Conservation (phyloP, 2,113 vertebrate genomes). For the Oriolus oriolus region DNA sequence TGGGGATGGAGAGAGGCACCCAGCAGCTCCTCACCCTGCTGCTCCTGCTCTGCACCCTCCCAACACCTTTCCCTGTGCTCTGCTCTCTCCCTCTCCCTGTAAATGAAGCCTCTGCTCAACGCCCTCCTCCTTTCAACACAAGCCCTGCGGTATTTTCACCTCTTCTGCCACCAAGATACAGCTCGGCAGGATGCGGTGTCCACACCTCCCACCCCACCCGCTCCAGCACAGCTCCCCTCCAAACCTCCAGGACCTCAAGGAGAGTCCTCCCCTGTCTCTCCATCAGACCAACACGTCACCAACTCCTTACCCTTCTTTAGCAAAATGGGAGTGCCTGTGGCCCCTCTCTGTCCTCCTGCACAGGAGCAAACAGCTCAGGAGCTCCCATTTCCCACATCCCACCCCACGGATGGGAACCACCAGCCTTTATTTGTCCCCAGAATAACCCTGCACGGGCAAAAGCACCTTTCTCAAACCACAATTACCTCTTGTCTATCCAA, state of each 20-base stretch:
- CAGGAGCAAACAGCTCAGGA: not conserved
- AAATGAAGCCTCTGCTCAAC: not conserved
- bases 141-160: not conserved
- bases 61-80: rapidly evolving
- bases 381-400: not conserved
- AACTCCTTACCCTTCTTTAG: not conserved
- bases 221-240: not conserved
- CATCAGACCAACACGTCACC: not conserved
- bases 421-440: not conserved
- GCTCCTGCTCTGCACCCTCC: rapidly evolving
- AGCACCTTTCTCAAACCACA: not conserved
- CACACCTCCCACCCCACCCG: not conserved
- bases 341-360: not conserved
- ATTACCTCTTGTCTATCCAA: not conserved
- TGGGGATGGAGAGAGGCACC: not conserved
- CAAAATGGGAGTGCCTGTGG: not conserved
- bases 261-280: not conserved
- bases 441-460: not conserved
- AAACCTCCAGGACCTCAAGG: not conserved
- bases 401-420: not conserved
- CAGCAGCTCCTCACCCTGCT: not conserved
- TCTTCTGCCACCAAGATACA: not conserved
- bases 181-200: not conserved
- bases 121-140: not conserved
- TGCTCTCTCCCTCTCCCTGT: not conserved